phyloP scores from a whole-genome alignment of 1,140 invertebrate genomes.

The Trissolcus basalis region DNA sequence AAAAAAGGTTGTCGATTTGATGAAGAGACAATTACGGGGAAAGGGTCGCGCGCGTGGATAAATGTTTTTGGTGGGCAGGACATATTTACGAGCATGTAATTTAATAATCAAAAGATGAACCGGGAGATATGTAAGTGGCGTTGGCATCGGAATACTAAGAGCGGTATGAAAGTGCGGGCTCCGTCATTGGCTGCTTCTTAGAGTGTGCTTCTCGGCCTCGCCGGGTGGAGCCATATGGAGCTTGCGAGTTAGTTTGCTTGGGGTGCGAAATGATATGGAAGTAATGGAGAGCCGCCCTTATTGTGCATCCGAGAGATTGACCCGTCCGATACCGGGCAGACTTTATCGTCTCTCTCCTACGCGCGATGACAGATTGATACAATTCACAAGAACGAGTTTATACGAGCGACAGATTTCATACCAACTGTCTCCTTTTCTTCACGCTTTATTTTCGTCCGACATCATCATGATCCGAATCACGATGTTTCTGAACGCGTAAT shows the following conservation, averaged over 20 bases:
- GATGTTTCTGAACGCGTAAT: conserved; percentile 7
- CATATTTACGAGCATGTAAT: conserved; percentile 75
- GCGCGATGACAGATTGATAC: conserved; percentile 76
- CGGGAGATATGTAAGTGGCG: conserved; percentile 65
- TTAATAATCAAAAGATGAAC: conserved; percentile 74
- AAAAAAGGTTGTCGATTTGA: too few species aligned
- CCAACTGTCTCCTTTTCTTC: conserved; percentile 70
- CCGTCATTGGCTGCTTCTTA: conserved; percentile 57
- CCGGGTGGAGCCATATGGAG: conserved; percentile 71
- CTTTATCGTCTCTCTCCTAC: conserved; percentile 46
- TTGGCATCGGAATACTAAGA: conserved; percentile 64
- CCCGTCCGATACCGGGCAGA: conserved; percentile 66
- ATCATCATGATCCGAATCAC: conserved; percentile 11
- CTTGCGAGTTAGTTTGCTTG: conserved; percentile 61
- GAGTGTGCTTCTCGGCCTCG: conserved; percentile 17
- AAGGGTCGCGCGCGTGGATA: conserved; percentile 60
- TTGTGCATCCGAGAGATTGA: conserved; percentile 73
- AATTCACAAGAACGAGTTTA: conserved; percentile 70
- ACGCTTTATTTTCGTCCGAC: conserved; percentile 34
- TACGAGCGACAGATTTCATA: conserved; percentile 72
- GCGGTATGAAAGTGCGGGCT: conserved; percentile 71
- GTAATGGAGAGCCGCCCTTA: conserved; percentile 72
- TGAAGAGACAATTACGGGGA: neutral
- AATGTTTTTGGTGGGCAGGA: conserved; percentile 56
- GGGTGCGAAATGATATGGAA: conserved; percentile 77